Percentiles rank a stretch among this genome's conserved stretches.
These are phyloP conservation scores for Danio rerio DNA, from an alignment of 2,113 vertebrate species.

Conservation along the genomic window GRCz12tu NC_133186.1:34193001-34193500, in stretches of 20 bases:
- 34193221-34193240: neutral
- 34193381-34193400: neutral
- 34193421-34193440: too few relatives aligned
- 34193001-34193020: too few relatives aligned
- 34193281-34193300: neutral
- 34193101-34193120: neutral
- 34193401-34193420: too few relatives aligned
- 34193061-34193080: neutral
- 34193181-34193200: neutral
- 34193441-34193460: neutral
- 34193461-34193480: neutral
- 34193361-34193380: constrained; percentile 4
- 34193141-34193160: neutral
- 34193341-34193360: constrained; percentile 8
- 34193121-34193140: neutral
- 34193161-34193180: neutral
- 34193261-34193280: constrained; percentile 12
- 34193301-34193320: constrained; percentile 1
- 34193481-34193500: neutral
- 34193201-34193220: neutral
- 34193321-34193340: neutral
- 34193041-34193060: neutral
- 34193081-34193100: neutral
- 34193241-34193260: neutral
- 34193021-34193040: too few relatives aligned